Conservation (phyloP, 2,888 invertebrate species). For the Nomada hirtipes region DNA sequence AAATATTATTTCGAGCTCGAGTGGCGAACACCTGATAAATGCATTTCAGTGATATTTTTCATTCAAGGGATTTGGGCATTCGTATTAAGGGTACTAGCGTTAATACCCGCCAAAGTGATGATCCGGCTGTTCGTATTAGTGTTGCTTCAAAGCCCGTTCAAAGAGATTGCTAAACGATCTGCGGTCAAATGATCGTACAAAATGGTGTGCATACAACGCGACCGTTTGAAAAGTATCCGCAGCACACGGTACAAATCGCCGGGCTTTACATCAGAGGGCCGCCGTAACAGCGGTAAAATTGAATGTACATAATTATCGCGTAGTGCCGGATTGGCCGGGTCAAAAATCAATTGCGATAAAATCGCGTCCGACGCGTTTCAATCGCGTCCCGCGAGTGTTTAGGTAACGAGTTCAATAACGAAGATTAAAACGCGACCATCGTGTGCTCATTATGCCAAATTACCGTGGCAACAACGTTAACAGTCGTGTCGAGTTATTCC, state of each 20-base stretch:
- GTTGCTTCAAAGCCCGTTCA: too few relatives aligned
- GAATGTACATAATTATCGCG: conserved; percentile 25
- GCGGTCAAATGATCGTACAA: too few relatives aligned
- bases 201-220: too few relatives aligned
- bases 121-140: too few relatives aligned
- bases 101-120: too few relatives aligned
- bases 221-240: background rate
- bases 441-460: conserved; percentile 36
- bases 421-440: conserved; percentile 37
- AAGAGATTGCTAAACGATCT: too few relatives aligned
- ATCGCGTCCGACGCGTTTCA: conserved; percentile 21
- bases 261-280: background rate
- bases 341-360: conserved; percentile 37
- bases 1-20: too few relatives aligned
- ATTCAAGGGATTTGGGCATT: too few relatives aligned
- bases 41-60: too few relatives aligned
- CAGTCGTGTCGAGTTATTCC: conserved; percentile 6
- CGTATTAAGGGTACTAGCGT: too few relatives aligned
- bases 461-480: conserved; percentile 21
- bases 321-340: background rate
- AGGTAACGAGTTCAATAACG: conserved; percentile 44
- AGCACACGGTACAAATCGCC: background rate
- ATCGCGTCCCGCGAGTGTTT: conserved; percentile 1
- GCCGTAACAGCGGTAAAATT: background rate
- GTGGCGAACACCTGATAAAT: too few relatives aligned